phyloP scores from a whole-genome alignment of 2,797 vertebrate genomes.

The Jordanella pulchra region DNA sequence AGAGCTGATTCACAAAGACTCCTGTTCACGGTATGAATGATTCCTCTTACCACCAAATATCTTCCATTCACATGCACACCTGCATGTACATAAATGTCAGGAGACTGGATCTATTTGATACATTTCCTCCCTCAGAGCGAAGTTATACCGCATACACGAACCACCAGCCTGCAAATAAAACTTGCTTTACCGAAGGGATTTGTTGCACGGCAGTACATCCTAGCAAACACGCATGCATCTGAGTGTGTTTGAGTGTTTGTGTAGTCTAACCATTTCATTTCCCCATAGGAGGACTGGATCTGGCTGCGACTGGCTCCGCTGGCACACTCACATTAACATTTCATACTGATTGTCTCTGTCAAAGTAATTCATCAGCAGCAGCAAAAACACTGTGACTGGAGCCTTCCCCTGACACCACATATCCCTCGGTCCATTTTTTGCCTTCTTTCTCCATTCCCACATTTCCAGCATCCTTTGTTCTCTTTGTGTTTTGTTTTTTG shows the following conservation, averaged over 20 bases:
- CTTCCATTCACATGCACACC: constrained; percentile 31
- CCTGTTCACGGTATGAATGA: constrained; percentile 11
- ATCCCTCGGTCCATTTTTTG: constrained; percentile 26
- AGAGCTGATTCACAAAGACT: constrained; percentile 30
- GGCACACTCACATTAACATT: constrained; percentile 74
- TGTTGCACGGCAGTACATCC: constrained; percentile 36
- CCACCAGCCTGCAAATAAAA: constrained; percentile 33
- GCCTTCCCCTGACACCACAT: constrained; percentile 44
- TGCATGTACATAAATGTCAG: constrained; percentile 45
- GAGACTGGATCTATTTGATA: constrained; percentile 32
- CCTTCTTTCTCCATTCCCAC: constrained; percentile 24
- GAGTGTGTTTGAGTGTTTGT: constrained; percentile 12
- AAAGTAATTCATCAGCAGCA: constrained; percentile 78
- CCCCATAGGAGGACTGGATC: constrained; percentile 62
- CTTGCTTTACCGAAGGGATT: constrained; percentile 38
- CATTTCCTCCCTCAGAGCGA: constrained; percentile 26
- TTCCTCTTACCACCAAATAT: constrained; percentile 20
- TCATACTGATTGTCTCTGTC: constrained; percentile 79
- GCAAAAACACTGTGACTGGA: constrained; percentile 56
- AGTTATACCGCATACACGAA: constrained; percentile 21
- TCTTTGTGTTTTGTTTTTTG: constrained; percentile 22
- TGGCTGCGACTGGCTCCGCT: constrained; percentile 69
- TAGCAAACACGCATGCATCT: constrained; percentile 6
- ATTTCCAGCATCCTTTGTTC: constrained; percentile 21
- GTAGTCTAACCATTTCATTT: constrained; percentile 59